Base-by-base conservation (phyloP, 1,140 invertebrate species). In the Plutomurus gul region DNA sequence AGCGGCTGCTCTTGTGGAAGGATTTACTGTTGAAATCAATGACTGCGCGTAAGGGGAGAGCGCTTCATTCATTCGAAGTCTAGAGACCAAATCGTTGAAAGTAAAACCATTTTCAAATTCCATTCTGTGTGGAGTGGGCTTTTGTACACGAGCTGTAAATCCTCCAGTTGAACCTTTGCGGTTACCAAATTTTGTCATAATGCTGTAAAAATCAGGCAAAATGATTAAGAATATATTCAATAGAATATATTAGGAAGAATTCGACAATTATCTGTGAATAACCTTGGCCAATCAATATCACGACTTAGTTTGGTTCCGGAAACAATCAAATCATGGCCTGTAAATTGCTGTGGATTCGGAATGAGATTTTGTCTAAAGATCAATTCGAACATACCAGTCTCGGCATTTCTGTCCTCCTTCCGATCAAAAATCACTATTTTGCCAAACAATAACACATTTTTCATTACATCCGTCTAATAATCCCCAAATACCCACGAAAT, bases 331-430 rank as follows among this genome's bases (percentile, higher is more conserved):
- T 91, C 92, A 74, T 93, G 89, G 1, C 95, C 94, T 75, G 94
- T 90, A 85, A 96, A 96, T 13, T 95, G 95, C 4, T 93, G 92
- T 1, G 93, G 36, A 4, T 79, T 47, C 13, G 65, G 39, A 13
- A 51, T 30, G 13, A 71, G 10, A 72, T 89, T 88, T 84, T 93
- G 93, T 76, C 91, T 92, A 86, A 94, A 96, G 18, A 92, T 91
- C 77, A 96, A 85, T 85, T 96, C 95, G 86, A 97, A 98, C 74
- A 91, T 88, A 20, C 96, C 96, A 4, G 94, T 95, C 81, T 94
- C 91, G 13, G 93, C 92, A 72, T 92, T 92, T 80, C 91, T 90
- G 86, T 95, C 92, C 56, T 89, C 87, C 49, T 91, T 90, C 77
- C 91, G 89, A 86, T 98, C 96, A n/a, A 98, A 87, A 0, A 96